These are phyloP conservation scores for Martes flavigula DNA, from an alignment of 2,797 vertebrate genomes.

Conservation along the genomic window DNA sequence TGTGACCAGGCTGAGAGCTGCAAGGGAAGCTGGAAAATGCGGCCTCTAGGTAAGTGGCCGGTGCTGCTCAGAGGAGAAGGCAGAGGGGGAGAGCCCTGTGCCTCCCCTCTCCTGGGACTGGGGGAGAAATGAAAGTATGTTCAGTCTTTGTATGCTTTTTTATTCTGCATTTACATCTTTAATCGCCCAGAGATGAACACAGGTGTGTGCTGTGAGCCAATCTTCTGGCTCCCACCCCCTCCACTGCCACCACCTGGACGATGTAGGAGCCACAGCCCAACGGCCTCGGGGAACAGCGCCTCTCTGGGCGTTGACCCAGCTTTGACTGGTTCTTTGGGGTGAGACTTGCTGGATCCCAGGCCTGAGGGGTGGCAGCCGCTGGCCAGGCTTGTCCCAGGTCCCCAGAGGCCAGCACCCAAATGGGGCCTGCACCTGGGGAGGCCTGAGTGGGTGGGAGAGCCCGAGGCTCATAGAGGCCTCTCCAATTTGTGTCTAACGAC, in stretches of 20 bases:
- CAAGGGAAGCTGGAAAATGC: background rate
- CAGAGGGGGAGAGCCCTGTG: accelerated
- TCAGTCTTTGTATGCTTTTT: background rate
- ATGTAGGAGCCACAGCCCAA: background rate
- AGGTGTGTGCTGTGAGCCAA: background rate
- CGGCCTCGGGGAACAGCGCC: accelerated
- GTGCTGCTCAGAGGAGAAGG: background rate
- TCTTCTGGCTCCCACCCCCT: accelerated
- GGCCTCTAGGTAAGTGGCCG: background rate
- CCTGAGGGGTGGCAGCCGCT: accelerated
- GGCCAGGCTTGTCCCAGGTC: background rate
- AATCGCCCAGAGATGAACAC: background rate
- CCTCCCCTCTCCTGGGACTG: background rate
- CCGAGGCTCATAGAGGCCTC: accelerated
- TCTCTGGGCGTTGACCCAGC: background rate
- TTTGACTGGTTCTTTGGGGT: accelerated
- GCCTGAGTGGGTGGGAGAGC: background rate
- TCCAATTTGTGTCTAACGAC: accelerated
- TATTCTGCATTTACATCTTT: background rate
- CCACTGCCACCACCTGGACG: background rate
- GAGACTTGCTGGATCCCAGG: background rate
- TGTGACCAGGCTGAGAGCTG: background rate
- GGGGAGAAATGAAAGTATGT: accelerated
- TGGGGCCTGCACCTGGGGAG: background rate
- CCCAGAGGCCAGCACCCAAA: background rate